Conservation (phyloP, 1,140 invertebrate genomes). For the Lepidostoma basale region DNA sequence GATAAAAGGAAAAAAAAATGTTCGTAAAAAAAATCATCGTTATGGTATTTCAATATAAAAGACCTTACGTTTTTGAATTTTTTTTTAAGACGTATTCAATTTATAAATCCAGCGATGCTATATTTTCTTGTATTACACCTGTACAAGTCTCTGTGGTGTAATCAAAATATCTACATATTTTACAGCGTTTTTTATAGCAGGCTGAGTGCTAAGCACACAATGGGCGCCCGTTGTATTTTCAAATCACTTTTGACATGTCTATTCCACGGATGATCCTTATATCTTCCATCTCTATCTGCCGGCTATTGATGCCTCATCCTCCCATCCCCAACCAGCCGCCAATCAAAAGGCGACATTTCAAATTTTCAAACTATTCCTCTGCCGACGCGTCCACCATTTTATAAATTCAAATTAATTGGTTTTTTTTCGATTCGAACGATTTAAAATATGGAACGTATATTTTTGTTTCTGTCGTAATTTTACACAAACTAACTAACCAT, state of each 20-base stretch:
- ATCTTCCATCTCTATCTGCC: constrained; percentile 22
- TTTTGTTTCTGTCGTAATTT: no score
- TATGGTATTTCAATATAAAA: no score
- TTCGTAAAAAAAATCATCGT: no score
- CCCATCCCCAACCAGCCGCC: neutral
- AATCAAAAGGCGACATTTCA: constrained; percentile 24
- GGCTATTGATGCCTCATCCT: neutral
- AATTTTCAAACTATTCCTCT: neutral
- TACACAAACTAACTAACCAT: no score
- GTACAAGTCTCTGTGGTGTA: neutral
- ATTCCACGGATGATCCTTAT: constrained; percentile 35
- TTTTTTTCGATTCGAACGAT: no score
- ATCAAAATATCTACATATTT: neutral
- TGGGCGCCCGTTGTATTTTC: constrained; percentile 23
- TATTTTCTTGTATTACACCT: neutral
- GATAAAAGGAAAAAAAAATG: no score
- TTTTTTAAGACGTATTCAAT: neutral
- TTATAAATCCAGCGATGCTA: neutral
- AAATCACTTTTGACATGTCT: constrained; percentile 45
- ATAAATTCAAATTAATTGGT: no score
- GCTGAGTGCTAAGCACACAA: neutral
- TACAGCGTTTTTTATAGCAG: neutral
- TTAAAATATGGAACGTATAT: no score
- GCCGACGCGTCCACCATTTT: neutral
- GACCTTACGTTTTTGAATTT: constrained; percentile 1